Base-by-base conservation (phyloP, 2,113 vertebrate species). In the Pholis gunnellus region DNA sequence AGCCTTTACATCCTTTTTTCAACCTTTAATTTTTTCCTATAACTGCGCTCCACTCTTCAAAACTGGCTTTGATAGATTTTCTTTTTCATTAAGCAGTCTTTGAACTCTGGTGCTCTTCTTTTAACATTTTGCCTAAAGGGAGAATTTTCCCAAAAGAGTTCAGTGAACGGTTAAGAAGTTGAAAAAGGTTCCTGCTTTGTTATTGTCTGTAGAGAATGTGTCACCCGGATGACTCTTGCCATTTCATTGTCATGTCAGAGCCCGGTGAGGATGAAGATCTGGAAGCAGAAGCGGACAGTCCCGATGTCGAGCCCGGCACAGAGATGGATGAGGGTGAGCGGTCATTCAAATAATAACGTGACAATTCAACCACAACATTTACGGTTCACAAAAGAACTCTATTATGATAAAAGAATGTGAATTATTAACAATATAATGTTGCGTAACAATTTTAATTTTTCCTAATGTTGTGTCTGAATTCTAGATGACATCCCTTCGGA, bases 311-410 rank as follows among this genome's bases (percentile, higher is more conserved):
- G 86, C 96, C 97, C 34, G 96, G 96, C 25, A 97, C 97, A 31
- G 97, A 98, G 85, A 94, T 97, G 93, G 98, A 98, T 66, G 96
- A 99, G 25, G 98, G 98, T 99, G 95, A 57, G 85, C 54, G 14
- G 15, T 31, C 40, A 2, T 8, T 46, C 34, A 70, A 54, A 77
- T 25, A 22, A 46, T 52, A 34, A 74, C 63, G 31, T n/a, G 9
- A 65, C 31, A 9, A 5, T 84, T 75, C 20, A 70, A 65, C 52
- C 59, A 52, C 36, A 20, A 5, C 20, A 34, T 20, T 20, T 75
- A 18, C 13, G 48, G 18, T 42, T 75, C 50, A 59, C 25, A 74
- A 46, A 46, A 72, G 2, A 61, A 17, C 38, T 52, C 46, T 22
- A 36, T 25, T 50, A 22, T 56, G 66, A 10, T 22, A 50, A 80